Evolutionary conservation across 2,888 invertebrate species (phyloP).

Genomic region (Rhimphoctona megacephalus): DNA sequence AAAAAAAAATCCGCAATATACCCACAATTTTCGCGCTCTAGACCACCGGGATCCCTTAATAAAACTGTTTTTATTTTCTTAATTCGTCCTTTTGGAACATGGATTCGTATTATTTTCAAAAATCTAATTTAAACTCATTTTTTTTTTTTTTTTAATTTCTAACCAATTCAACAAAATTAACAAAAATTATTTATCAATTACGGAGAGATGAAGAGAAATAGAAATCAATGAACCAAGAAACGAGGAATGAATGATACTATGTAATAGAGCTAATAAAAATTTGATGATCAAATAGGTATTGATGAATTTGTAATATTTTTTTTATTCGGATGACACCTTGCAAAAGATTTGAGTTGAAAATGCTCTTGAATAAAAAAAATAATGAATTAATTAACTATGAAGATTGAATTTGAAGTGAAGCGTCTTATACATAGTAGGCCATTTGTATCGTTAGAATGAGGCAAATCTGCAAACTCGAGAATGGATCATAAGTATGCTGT

Average conservation of each 20-base stretch:
- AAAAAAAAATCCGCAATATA: no score
- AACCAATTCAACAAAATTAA: no score
- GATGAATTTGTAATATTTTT: background rate
- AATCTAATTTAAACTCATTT: no score
- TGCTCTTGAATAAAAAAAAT: background rate
- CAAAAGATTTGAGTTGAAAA: background rate
- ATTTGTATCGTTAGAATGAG: conserved; percentile 32
- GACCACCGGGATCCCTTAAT: no score
- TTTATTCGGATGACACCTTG: background rate
- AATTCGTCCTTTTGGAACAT: no score
- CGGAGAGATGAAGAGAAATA: background rate
- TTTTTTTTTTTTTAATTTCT: background rate
- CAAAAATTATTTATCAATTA: background rate
- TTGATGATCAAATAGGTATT: background rate
- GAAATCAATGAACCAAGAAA: background rate
- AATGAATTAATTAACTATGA: background rate
- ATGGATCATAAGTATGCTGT: conserved; percentile 5
- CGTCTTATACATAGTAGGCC: conserved; percentile 7
- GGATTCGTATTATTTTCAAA: no score
- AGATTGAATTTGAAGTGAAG: background rate
- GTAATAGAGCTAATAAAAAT: no score
- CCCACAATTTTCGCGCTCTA: no score
- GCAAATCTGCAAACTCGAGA: conserved; percentile 10
- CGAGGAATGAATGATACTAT: background rate
- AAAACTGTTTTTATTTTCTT: no score